Evolutionary conservation across 2,797 vertebrate genomes (phyloP).

Genomic region (Falco concolor): DNA sequence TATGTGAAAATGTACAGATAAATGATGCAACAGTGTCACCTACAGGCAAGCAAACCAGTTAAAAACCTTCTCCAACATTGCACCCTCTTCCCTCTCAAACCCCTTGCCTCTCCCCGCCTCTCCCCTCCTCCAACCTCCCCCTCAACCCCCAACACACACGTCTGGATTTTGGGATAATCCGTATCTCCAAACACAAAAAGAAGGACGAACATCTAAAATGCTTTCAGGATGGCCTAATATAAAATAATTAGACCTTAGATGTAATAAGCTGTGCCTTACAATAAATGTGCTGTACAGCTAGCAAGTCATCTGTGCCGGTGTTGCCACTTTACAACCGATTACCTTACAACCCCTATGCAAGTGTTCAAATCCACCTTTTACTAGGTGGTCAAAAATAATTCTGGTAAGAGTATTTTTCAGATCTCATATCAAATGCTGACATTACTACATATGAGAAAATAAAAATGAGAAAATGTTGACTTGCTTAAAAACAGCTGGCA

Average conservation of each 20-base stretch:
- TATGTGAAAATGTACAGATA: slow-evolving; percentile 38
- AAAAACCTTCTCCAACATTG: neutral
- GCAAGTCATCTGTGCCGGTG: neutral
- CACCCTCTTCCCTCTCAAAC: neutral
- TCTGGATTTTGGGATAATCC: slow-evolving; percentile 21
- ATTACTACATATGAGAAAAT: neutral
- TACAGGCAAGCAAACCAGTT: slow-evolving; percentile 68
- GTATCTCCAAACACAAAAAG: slow-evolving; percentile 6
- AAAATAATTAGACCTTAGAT: slow-evolving; percentile 19
- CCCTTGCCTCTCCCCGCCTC: neutral
- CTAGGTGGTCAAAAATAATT: slow-evolving; percentile 2
- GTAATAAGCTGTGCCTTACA: neutral
- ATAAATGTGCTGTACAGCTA: slow-evolving; percentile 1
- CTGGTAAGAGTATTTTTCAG: neutral
- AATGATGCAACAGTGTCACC: slow-evolving; percentile 77
- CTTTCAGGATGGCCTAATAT: slow-evolving; percentile 9
- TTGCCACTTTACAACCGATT: neutral
- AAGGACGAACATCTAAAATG: slow-evolving; percentile 27
- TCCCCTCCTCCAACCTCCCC: neutral
- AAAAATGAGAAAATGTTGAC: neutral
- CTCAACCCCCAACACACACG: neutral
- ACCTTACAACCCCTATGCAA: neutral
- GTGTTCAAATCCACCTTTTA: slow-evolving; percentile 23
- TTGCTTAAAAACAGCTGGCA: neutral
- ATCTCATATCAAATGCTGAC: neutral